Evolutionary conservation across 2,113 vertebrate genomes (phyloP), one percentile per base, ranked within the genome.

Genomic region (Cisticola juncidis): DNA sequence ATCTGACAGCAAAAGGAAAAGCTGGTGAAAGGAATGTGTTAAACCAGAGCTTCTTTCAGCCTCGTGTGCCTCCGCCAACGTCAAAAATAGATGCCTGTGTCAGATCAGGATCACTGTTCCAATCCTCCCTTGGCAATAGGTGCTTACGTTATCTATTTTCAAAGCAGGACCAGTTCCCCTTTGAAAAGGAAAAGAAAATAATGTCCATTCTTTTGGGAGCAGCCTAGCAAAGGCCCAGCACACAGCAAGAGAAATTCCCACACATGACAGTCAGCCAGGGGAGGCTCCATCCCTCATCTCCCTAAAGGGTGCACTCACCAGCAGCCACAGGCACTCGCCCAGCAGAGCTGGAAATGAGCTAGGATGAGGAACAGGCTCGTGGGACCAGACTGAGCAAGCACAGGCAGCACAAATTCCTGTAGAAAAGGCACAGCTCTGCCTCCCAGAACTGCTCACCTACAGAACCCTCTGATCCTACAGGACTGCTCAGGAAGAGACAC

Each of bases 11-110:
- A 66, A 83, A 86, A 86, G 58, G 82, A 86, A 92, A 77, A 70
- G 68, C 54, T 86, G 54, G 42, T 85, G 80, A 92, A 92, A 93
- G 64, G 71, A 88, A 92, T 71, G 80, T 51, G 88, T 83, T 92
- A 94, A 88, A 92, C 33, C 54, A 93, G 76, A 77, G 86, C 58
- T 93, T 76, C 81, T 82, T 70, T 61, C 68, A 81, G 92, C 72
- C 68, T 58, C 18, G 45, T 38, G 64, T 78, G 51, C 62, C 76
- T 90, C 71, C 5, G 9, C 70, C 60, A 58, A 28, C 0, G 9
- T 81, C 94, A 97, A 88, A 97, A 97, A 96, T 88, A 97, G 90
- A 73, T 3, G 54, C 29, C 62, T 36, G 16, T 90, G 88, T 95
- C 90, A 95, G 88, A 85, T 57, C 79, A 73, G 82, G 92, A 88